These are phyloP conservation scores for Epinephelus cyanopodus DNA, from an alignment of 2,113 vertebrate species.

Conservation along the genomic window DNA sequence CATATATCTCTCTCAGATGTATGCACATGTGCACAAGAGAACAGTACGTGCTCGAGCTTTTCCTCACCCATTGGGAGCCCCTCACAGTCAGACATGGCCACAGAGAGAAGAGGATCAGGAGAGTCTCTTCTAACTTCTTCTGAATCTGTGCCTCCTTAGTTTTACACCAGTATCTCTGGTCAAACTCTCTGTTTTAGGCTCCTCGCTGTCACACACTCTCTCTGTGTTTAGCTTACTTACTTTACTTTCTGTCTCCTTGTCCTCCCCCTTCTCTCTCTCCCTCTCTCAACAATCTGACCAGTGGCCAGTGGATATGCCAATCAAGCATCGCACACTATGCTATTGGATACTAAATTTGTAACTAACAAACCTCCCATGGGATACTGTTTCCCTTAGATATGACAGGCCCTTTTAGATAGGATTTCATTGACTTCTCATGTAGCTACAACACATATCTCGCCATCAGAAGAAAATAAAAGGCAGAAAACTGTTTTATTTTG, in stretches of 20 bases:
- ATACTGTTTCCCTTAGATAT: conserved; percentile 49
- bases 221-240: conserved; percentile 27
- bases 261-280: conserved; percentile 28
- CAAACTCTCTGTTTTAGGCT: conserved; percentile 22
- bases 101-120: conserved; percentile 43
- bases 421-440: conserved; percentile 31
- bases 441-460: not conserved
- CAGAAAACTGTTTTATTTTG: not conserved
- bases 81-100: conserved; percentile 95
- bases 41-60: conserved; percentile 1
- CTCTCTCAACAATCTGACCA: conserved; percentile 61
- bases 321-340: conserved; percentile 82
- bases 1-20: conserved; percentile 2
- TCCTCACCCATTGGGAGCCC: conserved; percentile 92
- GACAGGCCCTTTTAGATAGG: conserved; percentile 16
- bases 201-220: not conserved
- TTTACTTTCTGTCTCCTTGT: conserved; percentile 36
- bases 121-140: conserved; percentile 48
- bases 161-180: not conserved
- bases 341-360: conserved; percentile 98
- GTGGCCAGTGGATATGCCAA: conserved; percentile 87
- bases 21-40: not conserved
- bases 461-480: not conserved
- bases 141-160: not conserved
- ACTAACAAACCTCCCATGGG: conserved; percentile 85